Conservation (phyloP, 2,113 vertebrate species). For the Tupaia tana region DNA sequence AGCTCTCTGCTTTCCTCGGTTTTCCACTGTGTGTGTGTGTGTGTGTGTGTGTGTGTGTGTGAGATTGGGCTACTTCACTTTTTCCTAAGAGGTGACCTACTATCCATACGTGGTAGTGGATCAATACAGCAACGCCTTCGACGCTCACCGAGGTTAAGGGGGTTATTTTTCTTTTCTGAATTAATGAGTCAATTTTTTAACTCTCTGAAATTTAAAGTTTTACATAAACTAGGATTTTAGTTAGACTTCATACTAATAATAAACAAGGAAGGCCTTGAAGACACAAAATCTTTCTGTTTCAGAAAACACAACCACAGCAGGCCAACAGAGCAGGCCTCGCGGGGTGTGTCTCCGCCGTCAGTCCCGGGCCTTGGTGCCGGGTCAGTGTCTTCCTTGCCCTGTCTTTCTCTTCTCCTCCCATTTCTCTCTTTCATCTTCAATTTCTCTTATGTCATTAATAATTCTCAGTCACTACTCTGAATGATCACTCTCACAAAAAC, state of each 20-base stretch:
- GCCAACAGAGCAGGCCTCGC: background rate
- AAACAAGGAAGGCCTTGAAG: background rate
- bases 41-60: no score
- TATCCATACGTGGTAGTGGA: background rate
- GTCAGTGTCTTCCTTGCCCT: background rate
- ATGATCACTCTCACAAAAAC: background rate
- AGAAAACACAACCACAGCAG: background rate
- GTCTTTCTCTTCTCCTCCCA: background rate
- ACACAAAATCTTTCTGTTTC: background rate
- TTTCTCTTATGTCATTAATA: background rate
- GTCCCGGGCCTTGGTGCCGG: background rate
- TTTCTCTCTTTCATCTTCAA: background rate
- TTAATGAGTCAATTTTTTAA: background rate
- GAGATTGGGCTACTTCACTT: background rate
- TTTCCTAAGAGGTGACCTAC: background rate
- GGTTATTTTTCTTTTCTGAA: background rate
- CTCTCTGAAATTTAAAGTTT: background rate
- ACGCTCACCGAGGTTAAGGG: background rate
- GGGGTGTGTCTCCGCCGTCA: no score
- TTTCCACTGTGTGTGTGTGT: no score
- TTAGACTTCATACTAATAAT: background rate
- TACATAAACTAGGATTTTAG: background rate
- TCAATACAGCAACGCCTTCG: background rate
- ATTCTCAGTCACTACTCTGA: background rate
- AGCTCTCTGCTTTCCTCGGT: no score